Evolutionary conservation across 2,888 invertebrate genomes (phyloP).

Genomic region (Onchidella celtica): DNA sequence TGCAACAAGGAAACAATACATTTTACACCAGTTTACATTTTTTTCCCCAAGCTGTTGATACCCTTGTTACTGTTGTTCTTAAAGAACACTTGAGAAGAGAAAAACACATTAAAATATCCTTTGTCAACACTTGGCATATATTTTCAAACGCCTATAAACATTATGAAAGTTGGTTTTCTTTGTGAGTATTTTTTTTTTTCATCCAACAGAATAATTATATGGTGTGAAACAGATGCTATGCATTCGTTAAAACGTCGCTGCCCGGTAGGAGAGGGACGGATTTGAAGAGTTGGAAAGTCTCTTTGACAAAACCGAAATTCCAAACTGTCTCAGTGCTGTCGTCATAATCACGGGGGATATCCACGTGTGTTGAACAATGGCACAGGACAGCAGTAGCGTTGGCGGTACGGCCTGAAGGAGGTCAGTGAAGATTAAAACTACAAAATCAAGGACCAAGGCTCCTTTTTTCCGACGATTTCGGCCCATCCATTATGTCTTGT

Average conservation of each 20-base stretch:
- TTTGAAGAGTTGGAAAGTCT: constrained; percentile 10
- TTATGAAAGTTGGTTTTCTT: too few species aligned
- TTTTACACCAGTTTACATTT: too few species aligned
- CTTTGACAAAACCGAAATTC: not conserved
- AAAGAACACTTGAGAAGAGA: too few species aligned
- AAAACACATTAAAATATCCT: too few species aligned
- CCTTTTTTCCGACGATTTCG: not conserved
- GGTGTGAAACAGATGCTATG: constrained; percentile 33
- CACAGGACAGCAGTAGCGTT: not conserved
- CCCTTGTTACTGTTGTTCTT: too few species aligned
- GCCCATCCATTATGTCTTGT: not conserved
- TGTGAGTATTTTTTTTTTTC: too few species aligned
- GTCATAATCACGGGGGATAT: not conserved
- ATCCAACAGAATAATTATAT: too few species aligned
- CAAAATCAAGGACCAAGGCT: not conserved
- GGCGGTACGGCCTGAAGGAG: not conserved
- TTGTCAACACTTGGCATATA: too few species aligned
- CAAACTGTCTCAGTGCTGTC: constrained; percentile 7
- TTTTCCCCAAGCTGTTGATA: too few species aligned
- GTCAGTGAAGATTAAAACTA: constrained; percentile 36
- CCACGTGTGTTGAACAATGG: constrained; percentile 29
- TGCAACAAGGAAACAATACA: too few species aligned
- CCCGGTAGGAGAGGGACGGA: constrained; percentile 15
- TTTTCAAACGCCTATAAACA: too few species aligned
- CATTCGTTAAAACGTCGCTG: constrained; percentile 9